Conservation (phyloP, 2,797 vertebrate species). For the Sphaeramia orbicularis region DNA sequence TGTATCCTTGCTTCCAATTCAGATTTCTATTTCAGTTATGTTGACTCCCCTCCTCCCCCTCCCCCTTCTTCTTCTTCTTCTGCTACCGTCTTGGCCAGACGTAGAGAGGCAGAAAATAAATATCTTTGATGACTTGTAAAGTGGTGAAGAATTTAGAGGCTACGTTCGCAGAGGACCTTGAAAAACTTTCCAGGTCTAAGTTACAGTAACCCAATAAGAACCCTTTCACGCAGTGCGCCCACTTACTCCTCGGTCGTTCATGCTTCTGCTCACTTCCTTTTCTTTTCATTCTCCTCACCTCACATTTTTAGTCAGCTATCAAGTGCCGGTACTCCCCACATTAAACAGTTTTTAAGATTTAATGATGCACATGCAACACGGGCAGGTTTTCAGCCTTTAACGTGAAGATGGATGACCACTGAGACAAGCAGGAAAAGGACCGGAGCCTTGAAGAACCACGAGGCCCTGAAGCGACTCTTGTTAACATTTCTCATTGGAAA, state of each 20-base stretch:
- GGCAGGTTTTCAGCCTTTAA: slow-evolving; percentile 17
- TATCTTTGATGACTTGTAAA: slow-evolving; percentile 86
- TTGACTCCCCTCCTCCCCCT: slow-evolving; percentile 45
- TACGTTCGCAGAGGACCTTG: slow-evolving; percentile 87
- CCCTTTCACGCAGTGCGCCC: slow-evolving; percentile 48
- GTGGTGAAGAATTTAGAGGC: slow-evolving; percentile 89
- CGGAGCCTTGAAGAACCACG: slow-evolving; percentile 1
- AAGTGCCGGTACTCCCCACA: background rate
- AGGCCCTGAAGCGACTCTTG: slow-evolving; percentile 17
- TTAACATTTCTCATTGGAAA: slow-evolving; percentile 5
- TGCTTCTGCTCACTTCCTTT: slow-evolving; percentile 17
- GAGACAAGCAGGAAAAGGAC: slow-evolving; percentile 8
- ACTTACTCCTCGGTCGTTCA: slow-evolving; percentile 13
- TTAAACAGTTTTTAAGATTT: slow-evolving; percentile 11
- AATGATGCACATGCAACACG: slow-evolving; percentile 1
- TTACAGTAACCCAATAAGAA: slow-evolving; percentile 76
- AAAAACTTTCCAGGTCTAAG: slow-evolving; percentile 90
- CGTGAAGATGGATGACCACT: slow-evolving; percentile 20
- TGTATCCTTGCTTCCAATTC: slow-evolving; percentile 82
- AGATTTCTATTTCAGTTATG: slow-evolving; percentile 84
- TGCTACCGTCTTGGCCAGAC: slow-evolving; percentile 67
- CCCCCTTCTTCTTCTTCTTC: slow-evolving; percentile 43
- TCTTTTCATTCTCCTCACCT: slow-evolving; percentile 38
- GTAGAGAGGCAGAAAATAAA: slow-evolving; percentile 66
- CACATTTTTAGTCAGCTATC: slow-evolving; percentile 26